These are phyloP conservation scores for Phalacrocorax carbo DNA, from an alignment of 2,113 vertebrate genomes.

Conservation along the genomic window DNA sequence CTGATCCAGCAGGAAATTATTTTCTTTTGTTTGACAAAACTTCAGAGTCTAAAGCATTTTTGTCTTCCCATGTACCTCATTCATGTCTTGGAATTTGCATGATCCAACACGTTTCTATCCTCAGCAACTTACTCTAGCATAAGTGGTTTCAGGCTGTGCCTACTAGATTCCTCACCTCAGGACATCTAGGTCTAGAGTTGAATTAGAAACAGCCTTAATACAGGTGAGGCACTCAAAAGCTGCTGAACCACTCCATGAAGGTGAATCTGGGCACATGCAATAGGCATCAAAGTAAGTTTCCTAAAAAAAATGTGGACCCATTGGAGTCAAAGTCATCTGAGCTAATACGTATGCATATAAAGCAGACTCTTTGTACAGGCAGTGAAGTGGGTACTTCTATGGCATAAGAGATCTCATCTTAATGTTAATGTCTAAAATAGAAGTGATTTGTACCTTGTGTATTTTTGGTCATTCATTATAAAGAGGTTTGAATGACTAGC, in stretches of 20 bases:
- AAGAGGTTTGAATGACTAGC: not conserved
- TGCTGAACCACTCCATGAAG: not conserved
- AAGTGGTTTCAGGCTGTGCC: not conserved
- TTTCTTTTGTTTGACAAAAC: not conserved
- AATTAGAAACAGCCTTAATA: not conserved
- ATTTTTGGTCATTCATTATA: not conserved
- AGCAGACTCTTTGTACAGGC: not conserved
- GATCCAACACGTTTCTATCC: not conserved
- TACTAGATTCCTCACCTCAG: not conserved
- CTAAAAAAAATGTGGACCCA: not conserved
- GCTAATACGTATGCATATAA: not conserved
- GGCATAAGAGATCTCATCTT: not conserved
- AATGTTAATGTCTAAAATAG: not conserved
- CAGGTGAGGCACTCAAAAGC: not conserved
- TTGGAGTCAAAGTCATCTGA: not conserved
- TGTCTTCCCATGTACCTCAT: not conserved
- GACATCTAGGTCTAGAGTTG: not conserved
- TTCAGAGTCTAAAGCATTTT: not conserved
- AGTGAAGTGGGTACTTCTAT: not conserved
- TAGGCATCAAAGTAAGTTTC: not conserved
- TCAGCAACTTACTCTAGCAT: not conserved
- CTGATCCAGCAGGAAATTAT: not conserved
- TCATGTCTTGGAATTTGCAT: not conserved
- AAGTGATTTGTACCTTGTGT: not conserved
- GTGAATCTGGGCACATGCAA: not conserved